These are phyloP conservation scores for Perognathus longimembris DNA, from an alignment of 2,113 vertebrate genomes.

Conservation along the genomic window DNA sequence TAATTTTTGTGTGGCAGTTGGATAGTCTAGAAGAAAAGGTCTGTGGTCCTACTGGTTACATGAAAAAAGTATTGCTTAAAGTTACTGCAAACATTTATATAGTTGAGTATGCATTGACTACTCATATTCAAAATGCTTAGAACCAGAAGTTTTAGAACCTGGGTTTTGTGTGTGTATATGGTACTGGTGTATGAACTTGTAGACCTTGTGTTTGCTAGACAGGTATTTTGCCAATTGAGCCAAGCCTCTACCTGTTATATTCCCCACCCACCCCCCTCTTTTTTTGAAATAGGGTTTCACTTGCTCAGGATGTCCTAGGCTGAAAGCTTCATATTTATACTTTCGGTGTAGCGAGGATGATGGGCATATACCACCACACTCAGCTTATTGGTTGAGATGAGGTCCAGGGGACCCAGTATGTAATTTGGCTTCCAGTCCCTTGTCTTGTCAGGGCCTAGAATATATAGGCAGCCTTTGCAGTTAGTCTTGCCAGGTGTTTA, in stretches of 20 bases:
- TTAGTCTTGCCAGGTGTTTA: conserved; percentile 11
- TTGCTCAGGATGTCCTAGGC: too few relatives aligned
- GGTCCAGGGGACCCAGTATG: not conserved
- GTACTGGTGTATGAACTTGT: too few relatives aligned
- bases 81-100: not conserved
- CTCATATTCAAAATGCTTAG: not conserved
- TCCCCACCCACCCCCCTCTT: too few relatives aligned
- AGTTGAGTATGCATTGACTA: not conserved
- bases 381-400: not conserved
- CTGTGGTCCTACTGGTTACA: not conserved
- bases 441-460: not conserved
- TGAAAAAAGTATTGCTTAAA: not conserved
- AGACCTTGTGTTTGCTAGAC: too few relatives aligned
- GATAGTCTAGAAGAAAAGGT: not conserved
- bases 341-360: too few relatives aligned
- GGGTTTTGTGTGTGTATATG: not conserved
- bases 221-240: too few relatives aligned
- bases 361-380: too few relatives aligned
- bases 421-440: not conserved
- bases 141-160: not conserved
- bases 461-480: not conserved
- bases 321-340: too few relatives aligned
- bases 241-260: too few relatives aligned
- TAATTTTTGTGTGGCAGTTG: conserved; percentile 11
- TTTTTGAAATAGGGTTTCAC: too few relatives aligned